Conservation (phyloP, 2,888 invertebrate species). For the Nephrocerus scutellatus region DNA sequence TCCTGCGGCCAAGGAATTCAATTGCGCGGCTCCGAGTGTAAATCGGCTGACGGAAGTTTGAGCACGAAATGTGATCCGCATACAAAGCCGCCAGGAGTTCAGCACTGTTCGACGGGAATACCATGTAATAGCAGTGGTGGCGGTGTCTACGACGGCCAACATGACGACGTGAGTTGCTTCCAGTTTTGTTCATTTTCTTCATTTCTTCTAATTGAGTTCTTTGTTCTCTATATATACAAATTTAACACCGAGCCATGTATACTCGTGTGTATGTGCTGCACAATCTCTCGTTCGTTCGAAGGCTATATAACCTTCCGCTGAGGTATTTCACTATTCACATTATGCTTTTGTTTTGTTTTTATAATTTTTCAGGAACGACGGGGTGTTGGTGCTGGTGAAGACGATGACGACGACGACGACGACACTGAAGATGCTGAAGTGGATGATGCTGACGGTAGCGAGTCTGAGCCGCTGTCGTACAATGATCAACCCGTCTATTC, state of each 20-base stretch:
- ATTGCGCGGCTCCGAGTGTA: constrained; percentile 74
- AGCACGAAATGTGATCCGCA: constrained; percentile 60
- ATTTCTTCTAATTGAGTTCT: constrained; percentile 23
- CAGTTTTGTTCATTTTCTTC: constrained; percentile 23
- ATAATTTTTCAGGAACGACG: constrained; percentile 21
- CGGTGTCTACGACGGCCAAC: constrained; percentile 2
- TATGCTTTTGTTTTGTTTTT: not conserved
- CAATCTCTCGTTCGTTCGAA: too few relatives aligned
- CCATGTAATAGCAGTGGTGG: constrained; percentile 58
- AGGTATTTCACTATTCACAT: too few relatives aligned
- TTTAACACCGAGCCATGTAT: too few relatives aligned
- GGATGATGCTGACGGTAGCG: constrained; percentile 29
- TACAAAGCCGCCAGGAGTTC: constrained; percentile 61
- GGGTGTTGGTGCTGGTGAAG: constrained; percentile 32
- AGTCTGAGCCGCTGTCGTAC: constrained; percentile 34
- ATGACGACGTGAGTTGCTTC: constrained; percentile 21
- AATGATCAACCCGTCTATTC: constrained; percentile 44
- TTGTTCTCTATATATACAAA: too few relatives aligned
- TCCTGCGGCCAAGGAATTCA: constrained; percentile 84
- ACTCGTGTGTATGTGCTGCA: too few relatives aligned
- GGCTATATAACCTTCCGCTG: too few relatives aligned
- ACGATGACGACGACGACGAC: constrained; percentile 37
- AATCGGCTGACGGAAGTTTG: constrained; percentile 53
- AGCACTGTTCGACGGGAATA: constrained; percentile 68
- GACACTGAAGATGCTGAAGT: constrained; percentile 30